Conservation (phyloP, 2,113 vertebrate genomes). For the Nansenia antarctica region DNA sequence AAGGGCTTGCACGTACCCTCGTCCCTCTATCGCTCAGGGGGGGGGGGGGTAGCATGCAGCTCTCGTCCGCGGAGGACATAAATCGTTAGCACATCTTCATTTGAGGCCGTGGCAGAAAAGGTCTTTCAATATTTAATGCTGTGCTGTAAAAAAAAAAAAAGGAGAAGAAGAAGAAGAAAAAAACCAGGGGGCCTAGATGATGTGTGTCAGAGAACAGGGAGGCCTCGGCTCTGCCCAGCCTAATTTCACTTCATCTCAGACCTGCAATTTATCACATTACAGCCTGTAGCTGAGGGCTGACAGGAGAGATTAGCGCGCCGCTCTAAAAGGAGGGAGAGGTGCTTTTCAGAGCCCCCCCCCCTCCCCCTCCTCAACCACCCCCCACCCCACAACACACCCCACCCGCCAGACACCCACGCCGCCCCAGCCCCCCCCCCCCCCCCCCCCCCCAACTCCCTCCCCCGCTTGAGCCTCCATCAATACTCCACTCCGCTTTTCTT, state of each 20-base stretch:
- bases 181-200: constrained; percentile 46
- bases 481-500: background rate
- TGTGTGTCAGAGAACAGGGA: constrained; percentile 51
- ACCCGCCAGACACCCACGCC: no score
- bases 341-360: constrained; percentile 19
- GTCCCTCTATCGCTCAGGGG: background rate
- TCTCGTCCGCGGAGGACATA: constrained; percentile 37
- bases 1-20: background rate
- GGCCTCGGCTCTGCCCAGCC: constrained; percentile 47
- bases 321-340: constrained; percentile 38
- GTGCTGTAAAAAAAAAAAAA: constrained; percentile 38
- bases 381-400: background rate
- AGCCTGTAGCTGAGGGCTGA: constrained; percentile 50
- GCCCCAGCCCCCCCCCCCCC: background rate
- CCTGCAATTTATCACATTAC: constrained; percentile 64
- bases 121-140: constrained; percentile 58
- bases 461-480: background rate
- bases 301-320: constrained; percentile 49
- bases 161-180: background rate
- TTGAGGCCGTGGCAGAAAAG: constrained; percentile 35
- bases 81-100: constrained; percentile 38
- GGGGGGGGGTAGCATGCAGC: background rate
- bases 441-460: constrained; percentile 4
- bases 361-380: background rate
- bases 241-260: constrained; percentile 58